Percentiles rank a stretch among this genome's conserved stretches.
Conservation (phyloP, 2,113 vertebrate genomes). For the Trinectes maculatus region DNA sequence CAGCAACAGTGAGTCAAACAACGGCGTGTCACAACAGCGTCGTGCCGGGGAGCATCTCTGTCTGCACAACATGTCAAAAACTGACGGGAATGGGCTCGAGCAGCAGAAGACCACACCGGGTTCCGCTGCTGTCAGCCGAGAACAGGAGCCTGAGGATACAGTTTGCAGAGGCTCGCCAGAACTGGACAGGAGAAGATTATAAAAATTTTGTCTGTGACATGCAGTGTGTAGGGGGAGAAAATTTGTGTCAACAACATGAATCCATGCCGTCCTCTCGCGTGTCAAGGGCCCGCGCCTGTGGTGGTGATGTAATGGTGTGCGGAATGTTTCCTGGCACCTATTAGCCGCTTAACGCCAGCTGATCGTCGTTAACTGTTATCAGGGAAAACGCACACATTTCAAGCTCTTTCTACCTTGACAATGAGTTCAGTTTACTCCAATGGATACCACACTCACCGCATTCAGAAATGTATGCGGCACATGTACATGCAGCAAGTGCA, state of each 20-base stretch:
- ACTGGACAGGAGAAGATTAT: constrained; percentile 3
- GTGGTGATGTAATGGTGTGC: not conserved
- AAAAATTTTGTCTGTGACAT: not conserved
- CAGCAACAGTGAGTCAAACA: constrained; percentile 14
- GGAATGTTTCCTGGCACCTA: not conserved
- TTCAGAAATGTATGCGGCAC: too few relatives aligned
- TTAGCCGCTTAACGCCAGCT: not conserved
- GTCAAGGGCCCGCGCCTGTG: not conserved
- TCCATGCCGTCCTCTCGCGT: not conserved
- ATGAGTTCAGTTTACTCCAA: not conserved
- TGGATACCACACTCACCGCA: not conserved
- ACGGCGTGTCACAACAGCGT: not conserved
- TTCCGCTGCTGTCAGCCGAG: constrained; percentile 4
- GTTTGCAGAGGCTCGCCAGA: constrained; percentile 6
- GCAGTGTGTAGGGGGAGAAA: not conserved
- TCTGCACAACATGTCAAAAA: constrained; percentile 1
- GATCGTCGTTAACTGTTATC: not conserved
- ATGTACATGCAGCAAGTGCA: not conserved
- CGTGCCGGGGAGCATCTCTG: not conserved
- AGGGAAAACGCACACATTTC: not conserved
- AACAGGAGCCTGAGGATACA: constrained; percentile 1
- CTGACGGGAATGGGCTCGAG: not conserved
- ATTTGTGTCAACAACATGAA: not conserved
- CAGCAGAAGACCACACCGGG: not conserved
- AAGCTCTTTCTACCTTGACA: not conserved